A percentile compares a stretch with the other conserved stretches of the same genome.
These are phyloP conservation scores for Threskiornis aethiopicus DNA, from an alignment of 2,797 vertebrate species.

Conservation along the genomic window DNA sequence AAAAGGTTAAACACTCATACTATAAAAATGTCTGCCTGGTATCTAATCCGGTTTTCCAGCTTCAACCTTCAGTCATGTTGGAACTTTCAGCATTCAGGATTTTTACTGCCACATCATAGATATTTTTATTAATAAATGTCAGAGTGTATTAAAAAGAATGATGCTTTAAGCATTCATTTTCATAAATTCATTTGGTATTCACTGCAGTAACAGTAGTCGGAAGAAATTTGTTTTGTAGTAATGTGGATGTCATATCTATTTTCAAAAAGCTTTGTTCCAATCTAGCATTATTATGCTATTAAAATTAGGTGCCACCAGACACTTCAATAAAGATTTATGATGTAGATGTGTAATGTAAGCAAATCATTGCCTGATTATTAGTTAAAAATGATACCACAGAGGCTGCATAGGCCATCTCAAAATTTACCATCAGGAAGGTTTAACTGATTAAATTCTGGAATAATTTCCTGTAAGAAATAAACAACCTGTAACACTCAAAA, in stretches of 20 bases:
- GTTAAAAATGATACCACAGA: background rate
- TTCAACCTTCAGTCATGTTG: background rate
- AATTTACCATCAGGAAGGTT: background rate
- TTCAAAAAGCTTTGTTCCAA: background rate
- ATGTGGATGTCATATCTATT: background rate
- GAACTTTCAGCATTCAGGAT: background rate
- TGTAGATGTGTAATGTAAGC: background rate
- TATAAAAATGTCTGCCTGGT: background rate
- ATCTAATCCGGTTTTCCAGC: background rate
- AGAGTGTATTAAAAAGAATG: background rate
- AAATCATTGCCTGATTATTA: background rate
- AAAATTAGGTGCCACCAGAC: background rate
- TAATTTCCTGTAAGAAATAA: background rate
- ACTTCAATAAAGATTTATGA: background rate
- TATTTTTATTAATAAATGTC: conserved; percentile 1
- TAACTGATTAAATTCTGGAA: background rate
- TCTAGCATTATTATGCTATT: background rate
- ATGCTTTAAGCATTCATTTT: background rate
- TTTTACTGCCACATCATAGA: background rate
- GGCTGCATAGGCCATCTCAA: background rate
- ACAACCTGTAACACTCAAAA: background rate
- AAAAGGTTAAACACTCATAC: background rate
- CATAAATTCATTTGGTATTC: background rate
- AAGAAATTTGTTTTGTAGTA: background rate
- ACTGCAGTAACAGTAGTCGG: background rate